phyloP scores from a whole-genome alignment of 2,113 vertebrate genomes.

The Cairina moschata region DNA sequence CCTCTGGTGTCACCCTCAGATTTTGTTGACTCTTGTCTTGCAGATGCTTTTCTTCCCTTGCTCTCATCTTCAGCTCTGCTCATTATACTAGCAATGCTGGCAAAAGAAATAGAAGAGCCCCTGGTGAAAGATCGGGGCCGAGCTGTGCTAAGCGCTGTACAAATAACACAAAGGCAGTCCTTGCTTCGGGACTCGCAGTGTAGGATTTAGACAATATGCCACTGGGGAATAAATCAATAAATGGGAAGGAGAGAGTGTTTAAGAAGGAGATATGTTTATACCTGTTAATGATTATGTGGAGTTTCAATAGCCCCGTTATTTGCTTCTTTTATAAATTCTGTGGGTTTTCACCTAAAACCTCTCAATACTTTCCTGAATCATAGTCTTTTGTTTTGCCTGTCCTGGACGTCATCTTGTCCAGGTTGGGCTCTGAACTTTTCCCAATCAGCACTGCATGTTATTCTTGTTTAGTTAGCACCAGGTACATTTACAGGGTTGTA shows the following conservation, averaged over 20 bases:
- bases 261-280: constrained; percentile 35
- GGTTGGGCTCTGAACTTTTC: not conserved
- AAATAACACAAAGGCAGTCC: constrained; percentile 68
- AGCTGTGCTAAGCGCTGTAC: constrained; percentile 26
- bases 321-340: constrained; percentile 4
- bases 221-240: constrained; percentile 34
- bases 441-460: not conserved
- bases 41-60: constrained; percentile 26
- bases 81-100: constrained; percentile 31
- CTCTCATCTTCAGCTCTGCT: not conserved
- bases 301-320: not conserved
- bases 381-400: not conserved
- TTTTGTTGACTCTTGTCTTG: constrained; percentile 37
- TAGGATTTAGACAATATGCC: constrained; percentile 58
- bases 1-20: not conserved
- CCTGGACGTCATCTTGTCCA: not conserved
- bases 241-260: not conserved
- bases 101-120: constrained; percentile 33
- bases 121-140: not conserved
- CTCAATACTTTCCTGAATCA: not conserved
- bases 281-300: constrained; percentile 40
- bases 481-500: constrained; percentile 48
- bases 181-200: not conserved
- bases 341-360: not conserved
- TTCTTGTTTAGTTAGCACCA: constrained; percentile 53